phyloP scores from a whole-genome alignment of 2,888 invertebrate genomes.

The Tinea trinotella region DNA sequence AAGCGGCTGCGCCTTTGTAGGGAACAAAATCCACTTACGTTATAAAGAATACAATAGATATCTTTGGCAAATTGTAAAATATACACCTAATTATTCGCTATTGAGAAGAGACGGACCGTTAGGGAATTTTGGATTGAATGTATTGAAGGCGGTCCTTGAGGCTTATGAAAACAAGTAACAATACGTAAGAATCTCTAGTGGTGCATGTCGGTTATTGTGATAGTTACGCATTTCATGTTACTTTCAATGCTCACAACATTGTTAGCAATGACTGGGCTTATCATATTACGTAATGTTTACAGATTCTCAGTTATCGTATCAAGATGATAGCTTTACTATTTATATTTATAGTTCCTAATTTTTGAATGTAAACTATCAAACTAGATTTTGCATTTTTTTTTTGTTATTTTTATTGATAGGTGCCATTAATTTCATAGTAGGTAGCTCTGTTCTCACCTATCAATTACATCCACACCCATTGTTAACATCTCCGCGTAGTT shows the following conservation, averaged over 20 bases:
- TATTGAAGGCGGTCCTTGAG: conserved; percentile 54
- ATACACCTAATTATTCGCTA: conserved; percentile 67
- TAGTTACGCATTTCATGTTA: conserved; percentile 27
- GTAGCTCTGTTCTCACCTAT: conserved; percentile 24
- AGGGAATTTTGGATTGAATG: conserved; percentile 40
- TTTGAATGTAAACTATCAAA: no score
- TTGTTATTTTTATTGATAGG: no score
- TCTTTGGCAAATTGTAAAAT: conserved; percentile 71
- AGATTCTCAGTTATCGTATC: no score
- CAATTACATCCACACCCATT: conserved; percentile 59
- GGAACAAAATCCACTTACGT: conserved; percentile 59
- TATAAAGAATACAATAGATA: conserved; percentile 57
- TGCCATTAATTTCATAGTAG: background rate
- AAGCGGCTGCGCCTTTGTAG: conserved; percentile 54
- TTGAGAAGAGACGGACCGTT: conserved; percentile 54
- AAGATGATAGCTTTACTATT: no score
- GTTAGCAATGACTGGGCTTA: background rate
- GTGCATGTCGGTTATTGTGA: conserved; percentile 34
- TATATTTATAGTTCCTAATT: no score
- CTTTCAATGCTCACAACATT: background rate
- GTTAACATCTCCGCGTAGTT: conserved; percentile 58
- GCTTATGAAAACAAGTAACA: conserved; percentile 63
- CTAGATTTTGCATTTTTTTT: no score
- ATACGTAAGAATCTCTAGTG: conserved; percentile 28
- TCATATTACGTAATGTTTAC: background rate